Evolutionary conservation across 2,113 vertebrate species (phyloP), one percentile per base, ranked within the genome.

Genomic region (Mastomys coucha): DNA sequence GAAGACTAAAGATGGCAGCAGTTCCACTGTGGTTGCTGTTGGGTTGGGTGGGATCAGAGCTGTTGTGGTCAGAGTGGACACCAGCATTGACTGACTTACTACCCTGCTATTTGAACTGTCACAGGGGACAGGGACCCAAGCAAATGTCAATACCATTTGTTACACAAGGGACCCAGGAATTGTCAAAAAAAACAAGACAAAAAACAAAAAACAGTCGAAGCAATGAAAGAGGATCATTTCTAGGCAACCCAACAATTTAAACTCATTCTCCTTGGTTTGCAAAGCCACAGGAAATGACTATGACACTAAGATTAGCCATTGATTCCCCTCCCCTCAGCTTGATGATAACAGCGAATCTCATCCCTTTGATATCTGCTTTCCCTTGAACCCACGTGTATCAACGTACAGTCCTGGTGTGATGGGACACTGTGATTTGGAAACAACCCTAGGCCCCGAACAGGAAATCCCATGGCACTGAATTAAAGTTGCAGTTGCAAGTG

Each of bases 331-430:
- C 12, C 58, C 39, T 0, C 8, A 2, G 73, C 22, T 17, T 72
- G 56, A 4, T 5, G 39, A 19, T 7, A 39, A 22, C 53, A 39
- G 4, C 1, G 11, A n/a, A 39, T 20, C 51, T 7, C 4, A 10
- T 26, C 12, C 28, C 24, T 69, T 67, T 11, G 28, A 33, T 9
- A 4, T 36, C 11, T 65, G 36, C 20, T 33, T 73, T 51, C 31
- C 19, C 58, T 22, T 53, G 24, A n/a, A 26, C 16, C 13, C 7
- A 1, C 24, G 33, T 7, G 12, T 3, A 20, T 17, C 58, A 93
- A 70, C 33, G 0, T 7, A 0, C 2, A 3, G 1, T 63, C 51
- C 51, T 13, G 12, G 26, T 1, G 0, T 33, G 4, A 17, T 11
- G 14, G 22, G 12, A 69, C 51, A n/a, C 67, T 75, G 0, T 0